These are phyloP conservation scores for Cladopsammia gracilis DNA, from an alignment of 64 coral and sea anemone genomes.

Conservation along the genomic window DNA sequence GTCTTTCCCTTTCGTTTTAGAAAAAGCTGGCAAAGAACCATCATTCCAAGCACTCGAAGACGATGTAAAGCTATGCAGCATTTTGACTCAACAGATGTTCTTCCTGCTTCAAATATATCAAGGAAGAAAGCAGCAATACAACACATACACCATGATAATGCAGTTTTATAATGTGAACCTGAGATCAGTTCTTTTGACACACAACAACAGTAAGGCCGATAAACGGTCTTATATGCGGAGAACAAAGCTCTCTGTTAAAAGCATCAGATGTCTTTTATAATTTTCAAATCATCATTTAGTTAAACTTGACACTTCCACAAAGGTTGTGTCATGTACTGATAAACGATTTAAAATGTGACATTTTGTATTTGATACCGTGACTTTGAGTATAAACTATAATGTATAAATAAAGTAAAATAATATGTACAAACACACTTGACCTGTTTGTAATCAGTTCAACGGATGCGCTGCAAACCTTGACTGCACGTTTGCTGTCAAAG, in stretches of 20 bases:
- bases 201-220: too few relatives aligned
- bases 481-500: too few relatives aligned
- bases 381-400: neutral
- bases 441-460: too few relatives aligned
- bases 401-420: conserved; percentile 1
- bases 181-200: too few relatives aligned
- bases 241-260: neutral
- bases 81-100: neutral
- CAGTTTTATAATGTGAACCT: neutral
- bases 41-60: conserved; percentile 11
- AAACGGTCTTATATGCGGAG: too few relatives aligned
- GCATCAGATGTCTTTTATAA: too few relatives aligned
- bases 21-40: conserved; percentile 8
- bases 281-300: too few relatives aligned
- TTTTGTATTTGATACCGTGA: conserved; percentile 28
- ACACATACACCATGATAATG: neutral
- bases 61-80: neutral
- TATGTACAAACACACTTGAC: too few relatives aligned
- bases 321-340: neutral
- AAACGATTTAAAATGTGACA: neutral
- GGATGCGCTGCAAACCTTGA: too few relatives aligned
- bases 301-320: too few relatives aligned
- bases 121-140: neutral
- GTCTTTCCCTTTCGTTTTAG: neutral
- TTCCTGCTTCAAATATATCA: neutral